phyloP scores from a whole-genome alignment of 2,797 vertebrate genomes.

The Chrysocyon brachyurus region DNA sequence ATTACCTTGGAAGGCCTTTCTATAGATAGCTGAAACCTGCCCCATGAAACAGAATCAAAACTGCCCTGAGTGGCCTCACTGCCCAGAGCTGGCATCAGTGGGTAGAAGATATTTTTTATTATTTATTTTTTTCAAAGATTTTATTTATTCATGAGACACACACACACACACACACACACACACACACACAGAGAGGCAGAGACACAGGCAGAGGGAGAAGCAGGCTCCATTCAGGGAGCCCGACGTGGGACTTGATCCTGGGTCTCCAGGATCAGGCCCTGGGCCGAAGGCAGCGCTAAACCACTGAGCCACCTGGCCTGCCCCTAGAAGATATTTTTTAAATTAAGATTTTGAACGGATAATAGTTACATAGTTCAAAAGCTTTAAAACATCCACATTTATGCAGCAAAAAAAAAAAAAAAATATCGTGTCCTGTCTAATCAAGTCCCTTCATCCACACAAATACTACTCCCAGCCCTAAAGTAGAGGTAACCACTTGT shows the following conservation, averaged over 20 bases:
- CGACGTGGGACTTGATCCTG: too few relatives aligned
- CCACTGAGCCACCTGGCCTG: too few relatives aligned
- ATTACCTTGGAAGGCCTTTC: background rate
- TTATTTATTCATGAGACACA: too few relatives aligned
- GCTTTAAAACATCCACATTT: conserved; percentile 5
- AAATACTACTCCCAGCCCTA: background rate
- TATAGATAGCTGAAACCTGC: background rate
- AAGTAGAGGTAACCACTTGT: background rate
- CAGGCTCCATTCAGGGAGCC: too few relatives aligned
- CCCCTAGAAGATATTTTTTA: background rate
- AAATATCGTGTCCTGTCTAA: background rate
- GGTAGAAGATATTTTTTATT: background rate
- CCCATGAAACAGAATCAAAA: background rate
- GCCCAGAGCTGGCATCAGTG: background rate
- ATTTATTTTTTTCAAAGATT: too few relatives aligned
- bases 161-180: too few relatives aligned
- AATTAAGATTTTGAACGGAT: background rate
- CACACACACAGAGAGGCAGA: too few relatives aligned
- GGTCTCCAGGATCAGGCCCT: too few relatives aligned
- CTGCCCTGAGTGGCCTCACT: background rate
- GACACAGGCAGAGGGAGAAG: too few relatives aligned
- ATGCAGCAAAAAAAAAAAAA: background rate
- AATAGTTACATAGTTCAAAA: background rate
- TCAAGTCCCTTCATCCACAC: background rate
- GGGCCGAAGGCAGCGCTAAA: too few relatives aligned